Base-by-base conservation (phyloP, 2,888 invertebrate species). In the Mystacides longicornis region DNA sequence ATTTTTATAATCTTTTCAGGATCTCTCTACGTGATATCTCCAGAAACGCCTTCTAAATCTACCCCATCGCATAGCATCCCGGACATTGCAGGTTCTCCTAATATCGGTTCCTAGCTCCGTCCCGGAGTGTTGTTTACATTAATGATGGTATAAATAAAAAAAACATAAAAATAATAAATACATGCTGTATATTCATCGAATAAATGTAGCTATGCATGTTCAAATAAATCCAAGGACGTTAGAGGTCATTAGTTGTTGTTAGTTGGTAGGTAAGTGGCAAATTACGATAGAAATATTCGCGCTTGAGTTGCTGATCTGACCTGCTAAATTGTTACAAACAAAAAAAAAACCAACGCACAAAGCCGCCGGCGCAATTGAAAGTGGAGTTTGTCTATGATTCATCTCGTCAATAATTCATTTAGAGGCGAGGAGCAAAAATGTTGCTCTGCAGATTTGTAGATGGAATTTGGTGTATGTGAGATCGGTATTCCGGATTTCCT, bases 401-500 rank as follows among this genome's bases (percentile, higher is more conserved):
- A 37, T 37, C 4, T 37, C 37, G 16, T n/a, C n/a, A 37, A 37
- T 16, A 37, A 37, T 37, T 37, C n/a, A 37, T 16, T 37, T 5
- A 37, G 37, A 37, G 37, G 16, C 14, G 37, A 37, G 4, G 16
- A 37, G 37, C n/a, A 37, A 37, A 4, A 14, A 7, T 37, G 4
- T 37, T 37, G 37, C 3, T n/a, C n/a, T 37, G 37, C 14, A n/a
- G 16, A 37, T 37, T 37, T 37, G 37, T 37, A 37, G 16, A n/a
- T 37, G 37, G 37, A 37, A 37, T 37, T 37, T 37, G 37, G 37
- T n/a, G 58, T 54, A 59, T 59, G 59, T 49, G 21, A 50, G 47
- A 50, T 14, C 27, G 51, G 59, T 54, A 60, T 60, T 43, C 59
- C 60, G 60, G 60, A 60, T 60, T 60, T 60, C 60, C 60, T 60